These are phyloP conservation scores for Cephus pygmeus DNA, from an alignment of 2,888 invertebrate genomes.

Conservation along the genomic window DNA sequence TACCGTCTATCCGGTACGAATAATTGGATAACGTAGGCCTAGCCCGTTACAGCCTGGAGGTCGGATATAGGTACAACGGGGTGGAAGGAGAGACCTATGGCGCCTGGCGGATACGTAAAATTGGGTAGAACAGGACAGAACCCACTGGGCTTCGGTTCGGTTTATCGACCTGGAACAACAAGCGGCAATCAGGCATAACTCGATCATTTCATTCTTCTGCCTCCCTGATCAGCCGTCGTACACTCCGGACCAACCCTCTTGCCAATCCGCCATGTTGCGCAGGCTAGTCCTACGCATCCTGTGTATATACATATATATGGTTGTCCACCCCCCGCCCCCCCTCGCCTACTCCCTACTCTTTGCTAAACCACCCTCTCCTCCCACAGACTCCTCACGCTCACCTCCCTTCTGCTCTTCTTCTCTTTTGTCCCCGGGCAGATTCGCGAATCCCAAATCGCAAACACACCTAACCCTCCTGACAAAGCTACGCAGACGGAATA, in stretches of 20 bases:
- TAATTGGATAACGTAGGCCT: too few species aligned
- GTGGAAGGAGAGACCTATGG: constrained; percentile 23
- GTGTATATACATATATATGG: too few species aligned
- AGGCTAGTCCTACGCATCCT: constrained; percentile 5
- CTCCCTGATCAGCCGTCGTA: constrained; percentile 44
- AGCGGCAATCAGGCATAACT: constrained; percentile 62
- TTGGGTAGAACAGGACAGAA: constrained; percentile 44
- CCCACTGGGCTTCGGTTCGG: constrained; percentile 49
- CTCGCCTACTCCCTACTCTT: not conserved
- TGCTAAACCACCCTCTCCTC: not conserved
- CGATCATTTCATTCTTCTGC: constrained; percentile 61
- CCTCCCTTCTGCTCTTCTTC: constrained; percentile 7
- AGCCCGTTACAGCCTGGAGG: too few species aligned
- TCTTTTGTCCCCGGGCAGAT: constrained; percentile 27
- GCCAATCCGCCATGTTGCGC: constrained; percentile 24
- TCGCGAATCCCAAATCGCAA: constrained; percentile 47
- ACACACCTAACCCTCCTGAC: constrained; percentile 23
- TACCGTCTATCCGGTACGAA: too few species aligned
- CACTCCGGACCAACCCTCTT: not conserved
- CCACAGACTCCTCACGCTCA: constrained; percentile 7
- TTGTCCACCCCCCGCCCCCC: not conserved
- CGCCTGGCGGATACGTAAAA: constrained; percentile 28
- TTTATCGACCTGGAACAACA: constrained; percentile 63
- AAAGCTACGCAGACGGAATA: not conserved
- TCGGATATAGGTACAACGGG: constrained; percentile 7